phyloP scores from a whole-genome alignment of 2,888 invertebrate genomes.

The Oligia latruncula region DNA sequence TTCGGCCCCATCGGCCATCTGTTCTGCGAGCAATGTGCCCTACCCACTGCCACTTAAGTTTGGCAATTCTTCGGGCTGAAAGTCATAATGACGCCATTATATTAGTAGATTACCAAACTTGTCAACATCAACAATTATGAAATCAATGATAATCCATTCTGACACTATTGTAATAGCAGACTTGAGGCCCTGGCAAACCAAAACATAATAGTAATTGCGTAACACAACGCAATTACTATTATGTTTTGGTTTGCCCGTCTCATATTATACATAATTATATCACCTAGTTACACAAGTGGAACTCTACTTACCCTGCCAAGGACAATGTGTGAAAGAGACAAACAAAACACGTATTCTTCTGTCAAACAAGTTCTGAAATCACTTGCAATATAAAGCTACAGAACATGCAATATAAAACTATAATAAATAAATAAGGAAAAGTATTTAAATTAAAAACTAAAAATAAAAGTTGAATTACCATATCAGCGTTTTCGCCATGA shows the following conservation, averaged over 20 bases:
- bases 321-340: conserved; percentile 51
- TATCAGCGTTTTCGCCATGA: conserved; percentile 81
- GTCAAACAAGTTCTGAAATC: conserved; percentile 38
- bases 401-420: conserved; percentile 7
- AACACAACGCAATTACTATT: neutral
- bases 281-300: conserved; percentile 12
- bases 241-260: neutral
- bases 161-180: no score
- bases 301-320: conserved; percentile 39
- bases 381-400: neutral
- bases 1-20: no score
- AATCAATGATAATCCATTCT: no score
- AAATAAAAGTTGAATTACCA: conserved; percentile 74
- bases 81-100: no score
- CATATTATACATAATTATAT: neutral
- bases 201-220: no score
- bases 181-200: no score
- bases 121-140: no score
- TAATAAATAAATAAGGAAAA: neutral
- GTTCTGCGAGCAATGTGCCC: no score
- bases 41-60: no score
- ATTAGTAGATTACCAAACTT: no score
- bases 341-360: conserved; percentile 19
- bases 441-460: conserved; percentile 15
- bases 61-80: no score